phyloP scores from a whole-genome alignment of 1,140 invertebrate species.

The Solenopsis fugax region DNA sequence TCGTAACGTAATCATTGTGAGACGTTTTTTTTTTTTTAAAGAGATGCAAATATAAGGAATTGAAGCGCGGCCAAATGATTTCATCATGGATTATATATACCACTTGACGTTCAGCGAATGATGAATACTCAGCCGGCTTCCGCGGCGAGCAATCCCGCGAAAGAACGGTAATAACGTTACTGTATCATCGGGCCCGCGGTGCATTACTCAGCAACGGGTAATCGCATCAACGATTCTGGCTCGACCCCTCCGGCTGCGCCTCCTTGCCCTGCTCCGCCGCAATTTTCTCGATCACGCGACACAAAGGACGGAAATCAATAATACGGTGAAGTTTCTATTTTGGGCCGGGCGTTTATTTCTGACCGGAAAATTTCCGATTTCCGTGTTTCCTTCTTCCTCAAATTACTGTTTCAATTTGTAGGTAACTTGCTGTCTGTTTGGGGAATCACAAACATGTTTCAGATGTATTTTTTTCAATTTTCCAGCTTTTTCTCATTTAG shows the following conservation, averaged over 20 bases:
- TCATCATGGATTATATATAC: constrained; percentile 17
- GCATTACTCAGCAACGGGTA: constrained; percentile 69
- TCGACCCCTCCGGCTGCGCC: constrained; percentile 67
- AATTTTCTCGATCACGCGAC: constrained; percentile 81
- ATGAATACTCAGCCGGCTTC: constrained; percentile 47
- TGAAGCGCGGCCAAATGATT: constrained; percentile 20
- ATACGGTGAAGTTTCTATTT: constrained; percentile 47
- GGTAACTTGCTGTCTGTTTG: background rate
- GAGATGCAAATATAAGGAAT: constrained; percentile 27
- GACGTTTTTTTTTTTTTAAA: background rate
- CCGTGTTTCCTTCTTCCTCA: background rate
- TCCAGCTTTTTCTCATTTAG: background rate
- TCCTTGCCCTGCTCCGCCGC: constrained; percentile 67
- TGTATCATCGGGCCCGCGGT: constrained; percentile 60
- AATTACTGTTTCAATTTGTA: background rate
- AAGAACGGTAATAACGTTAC: constrained; percentile 64
- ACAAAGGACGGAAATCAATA: constrained; percentile 79
- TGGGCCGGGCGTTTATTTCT: constrained; percentile 1
- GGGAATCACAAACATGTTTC: background rate
- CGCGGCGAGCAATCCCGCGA: constrained; percentile 23
- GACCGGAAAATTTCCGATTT: background rate
- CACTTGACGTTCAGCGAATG: constrained; percentile 28
- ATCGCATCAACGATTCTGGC: constrained; percentile 54
- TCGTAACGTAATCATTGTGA: background rate
- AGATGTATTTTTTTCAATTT: background rate